Conservation (phyloP, 1,140 invertebrate genomes). For the Leptopilina boulardi region DNA sequence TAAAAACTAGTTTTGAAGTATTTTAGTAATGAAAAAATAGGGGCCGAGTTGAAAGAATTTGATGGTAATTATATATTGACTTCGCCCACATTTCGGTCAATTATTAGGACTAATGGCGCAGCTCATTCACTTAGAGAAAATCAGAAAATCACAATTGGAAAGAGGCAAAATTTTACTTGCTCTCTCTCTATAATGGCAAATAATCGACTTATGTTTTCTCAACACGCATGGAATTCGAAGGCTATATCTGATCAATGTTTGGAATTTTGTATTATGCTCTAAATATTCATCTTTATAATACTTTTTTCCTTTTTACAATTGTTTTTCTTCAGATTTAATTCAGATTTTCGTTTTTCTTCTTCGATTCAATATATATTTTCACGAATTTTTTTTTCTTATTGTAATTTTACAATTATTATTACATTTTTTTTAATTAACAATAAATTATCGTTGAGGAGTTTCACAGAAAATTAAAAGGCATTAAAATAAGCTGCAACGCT, state of each 20-base stretch:
- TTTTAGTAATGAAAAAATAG: not conserved
- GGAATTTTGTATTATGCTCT: constrained; percentile 51
- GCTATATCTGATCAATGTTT: constrained; percentile 49
- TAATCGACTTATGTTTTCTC: constrained; percentile 32
- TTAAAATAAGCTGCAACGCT: too few relatives aligned
- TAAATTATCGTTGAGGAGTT: too few relatives aligned
- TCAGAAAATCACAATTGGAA: not conserved
- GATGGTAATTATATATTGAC: not conserved
- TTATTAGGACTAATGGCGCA: constrained; percentile 29
- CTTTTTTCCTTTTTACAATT: not conserved
- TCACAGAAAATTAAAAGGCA: too few relatives aligned
- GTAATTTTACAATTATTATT: too few relatives aligned
- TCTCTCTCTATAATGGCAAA: not conserved
- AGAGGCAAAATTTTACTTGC: not conserved
- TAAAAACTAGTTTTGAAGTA: not conserved
- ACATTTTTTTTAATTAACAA: too few relatives aligned
- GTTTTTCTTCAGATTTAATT: not conserved
- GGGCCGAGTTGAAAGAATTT: constrained; percentile 9
- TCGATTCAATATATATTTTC: too few relatives aligned
- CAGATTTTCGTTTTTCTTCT: not conserved
- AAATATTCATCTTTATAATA: not conserved
- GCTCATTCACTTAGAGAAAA: not conserved
- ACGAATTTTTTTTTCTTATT: too few relatives aligned
- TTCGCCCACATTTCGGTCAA: constrained; percentile 30
- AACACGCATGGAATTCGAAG: constrained; percentile 42